Percentiles rank a stretch among this genome's conserved stretches.
Conservation (phyloP, 92 coral and sea anemone genomes). For the Muricea muricata region DNA sequence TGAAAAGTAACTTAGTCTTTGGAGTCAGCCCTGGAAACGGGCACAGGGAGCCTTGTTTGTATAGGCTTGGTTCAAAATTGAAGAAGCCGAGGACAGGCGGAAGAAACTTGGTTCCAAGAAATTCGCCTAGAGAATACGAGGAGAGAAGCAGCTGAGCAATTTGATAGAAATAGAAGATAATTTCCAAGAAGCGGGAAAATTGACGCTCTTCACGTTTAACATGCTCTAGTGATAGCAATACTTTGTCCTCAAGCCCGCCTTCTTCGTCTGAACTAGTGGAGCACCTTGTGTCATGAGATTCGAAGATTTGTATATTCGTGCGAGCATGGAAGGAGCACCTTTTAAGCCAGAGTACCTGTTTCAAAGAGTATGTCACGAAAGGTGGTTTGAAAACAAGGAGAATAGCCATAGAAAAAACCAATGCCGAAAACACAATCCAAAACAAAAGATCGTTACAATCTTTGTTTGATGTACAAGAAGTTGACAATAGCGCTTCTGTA, state of each 20-base stretch:
- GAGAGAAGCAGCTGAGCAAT: constrained; percentile 8
- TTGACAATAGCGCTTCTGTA: constrained; percentile 76
- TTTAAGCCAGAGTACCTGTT: constrained; percentile 71
- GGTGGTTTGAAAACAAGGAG: constrained; percentile 77
- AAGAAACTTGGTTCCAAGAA: background rate
- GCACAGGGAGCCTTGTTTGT: background rate
- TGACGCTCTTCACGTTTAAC: background rate
- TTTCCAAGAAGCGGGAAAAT: constrained; percentile 35
- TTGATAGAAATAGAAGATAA: constrained; percentile 32
- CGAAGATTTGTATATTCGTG: no score
- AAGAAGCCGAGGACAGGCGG: background rate
- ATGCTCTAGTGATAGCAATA: constrained; percentile 15
- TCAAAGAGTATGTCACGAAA: constrained; percentile 44
- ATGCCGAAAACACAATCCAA: constrained; percentile 58
- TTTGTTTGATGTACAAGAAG: constrained; percentile 57
- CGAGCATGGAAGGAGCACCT: background rate
- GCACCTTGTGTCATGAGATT: no score
- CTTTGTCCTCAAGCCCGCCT: no score
- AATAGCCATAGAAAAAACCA: constrained; percentile 64
- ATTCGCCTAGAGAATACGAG: background rate
- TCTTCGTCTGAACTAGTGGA: no score
- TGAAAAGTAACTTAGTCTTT: constrained; percentile 60
- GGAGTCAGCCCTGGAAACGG: constrained; percentile 45
- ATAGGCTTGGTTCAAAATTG: background rate
- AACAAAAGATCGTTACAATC: constrained; percentile 74